Percentiles rank a stretch among this genome's conserved stretches.
Conservation (phyloP, 2,888 invertebrate species). For the Diploptera punctata region DNA sequence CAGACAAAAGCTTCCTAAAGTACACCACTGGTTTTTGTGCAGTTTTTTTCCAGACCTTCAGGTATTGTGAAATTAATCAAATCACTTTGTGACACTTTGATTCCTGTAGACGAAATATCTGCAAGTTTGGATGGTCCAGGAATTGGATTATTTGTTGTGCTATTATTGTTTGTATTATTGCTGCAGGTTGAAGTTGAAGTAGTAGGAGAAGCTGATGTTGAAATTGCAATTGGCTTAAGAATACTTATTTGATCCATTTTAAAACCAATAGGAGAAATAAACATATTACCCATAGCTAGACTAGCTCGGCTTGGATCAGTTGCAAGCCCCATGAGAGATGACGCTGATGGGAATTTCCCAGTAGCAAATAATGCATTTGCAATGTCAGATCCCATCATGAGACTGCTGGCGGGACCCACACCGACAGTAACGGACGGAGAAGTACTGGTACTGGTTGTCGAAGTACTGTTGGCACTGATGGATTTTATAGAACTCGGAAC, state of each 20-base stretch:
- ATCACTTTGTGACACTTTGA: constrained; percentile 23
- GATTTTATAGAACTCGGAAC: constrained; percentile 55
- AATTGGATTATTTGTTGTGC: constrained; percentile 56
- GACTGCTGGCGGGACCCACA: constrained; percentile 21
- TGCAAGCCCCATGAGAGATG: constrained; percentile 42
- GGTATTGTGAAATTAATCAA: constrained; percentile 28
- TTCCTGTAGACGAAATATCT: constrained; percentile 16
- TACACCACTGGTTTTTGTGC: constrained; percentile 39
- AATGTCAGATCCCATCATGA: constrained; percentile 57
- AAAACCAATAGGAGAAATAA: constrained; percentile 73
- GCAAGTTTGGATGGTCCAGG: constrained; percentile 46
- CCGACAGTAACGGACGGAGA: constrained; percentile 17
- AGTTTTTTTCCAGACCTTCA: constrained; percentile 40
- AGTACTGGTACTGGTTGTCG: neutral
- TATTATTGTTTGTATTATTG: neutral
- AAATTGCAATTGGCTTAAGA: constrained; percentile 65
- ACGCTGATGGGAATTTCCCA: constrained; percentile 63
- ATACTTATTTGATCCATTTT: constrained; percentile 67
- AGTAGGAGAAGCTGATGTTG: constrained; percentile 54
- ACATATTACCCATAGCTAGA: constrained; percentile 64
- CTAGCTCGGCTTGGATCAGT: constrained; percentile 33
- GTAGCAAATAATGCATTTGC: constrained; percentile 72
- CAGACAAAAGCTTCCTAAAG: neutral
- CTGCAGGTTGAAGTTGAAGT: constrained; percentile 5
- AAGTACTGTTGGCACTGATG: constrained; percentile 45